Evolutionary conservation across 1,140 invertebrate species (phyloP).

Genomic region (Bombus ignitus): DNA sequence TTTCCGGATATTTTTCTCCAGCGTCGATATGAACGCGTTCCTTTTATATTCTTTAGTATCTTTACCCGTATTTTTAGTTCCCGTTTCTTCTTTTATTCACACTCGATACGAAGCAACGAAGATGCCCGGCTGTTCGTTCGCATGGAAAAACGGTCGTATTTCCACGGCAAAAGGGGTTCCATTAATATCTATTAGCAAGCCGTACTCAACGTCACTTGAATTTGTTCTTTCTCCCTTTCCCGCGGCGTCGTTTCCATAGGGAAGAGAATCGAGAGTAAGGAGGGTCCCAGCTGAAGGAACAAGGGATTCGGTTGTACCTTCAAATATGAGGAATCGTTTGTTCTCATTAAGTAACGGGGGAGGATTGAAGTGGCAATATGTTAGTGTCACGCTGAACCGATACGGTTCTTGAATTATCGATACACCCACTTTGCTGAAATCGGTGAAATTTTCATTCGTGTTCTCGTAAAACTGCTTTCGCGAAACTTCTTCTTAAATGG

Average conservation of each 20-base stretch:
- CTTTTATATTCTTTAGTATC: neutral
- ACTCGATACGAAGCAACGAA: constrained; percentile 29
- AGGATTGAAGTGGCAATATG: constrained; percentile 26
- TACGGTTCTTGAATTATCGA: constrained; percentile 55
- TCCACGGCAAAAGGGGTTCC: constrained; percentile 66
- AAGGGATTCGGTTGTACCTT: constrained; percentile 37
- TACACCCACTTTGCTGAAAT: neutral
- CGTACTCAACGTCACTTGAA: constrained; percentile 68
- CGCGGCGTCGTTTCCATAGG: constrained; percentile 38
- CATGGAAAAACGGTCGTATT: constrained; percentile 57
- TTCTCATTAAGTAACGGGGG: constrained; percentile 61
- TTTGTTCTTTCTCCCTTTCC: constrained; percentile 56
- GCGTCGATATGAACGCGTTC: neutral
- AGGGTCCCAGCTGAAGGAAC: constrained; percentile 28
- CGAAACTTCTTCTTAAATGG: neutral
- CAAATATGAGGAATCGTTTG: constrained; percentile 68
- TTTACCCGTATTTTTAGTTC: neutral
- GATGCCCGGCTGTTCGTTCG: constrained; percentile 38
- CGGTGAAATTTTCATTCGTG: neutral
- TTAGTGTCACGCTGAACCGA: constrained; percentile 27
- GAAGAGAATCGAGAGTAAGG: constrained; percentile 43
- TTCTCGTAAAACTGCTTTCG: neutral
- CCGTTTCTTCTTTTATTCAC: constrained; percentile 25
- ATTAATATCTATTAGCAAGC: constrained; percentile 76
- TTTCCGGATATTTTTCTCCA: constrained; percentile 10